Evolutionary conservation across 2,113 vertebrate species (phyloP).

Genomic region (Corapipo altera): DNA sequence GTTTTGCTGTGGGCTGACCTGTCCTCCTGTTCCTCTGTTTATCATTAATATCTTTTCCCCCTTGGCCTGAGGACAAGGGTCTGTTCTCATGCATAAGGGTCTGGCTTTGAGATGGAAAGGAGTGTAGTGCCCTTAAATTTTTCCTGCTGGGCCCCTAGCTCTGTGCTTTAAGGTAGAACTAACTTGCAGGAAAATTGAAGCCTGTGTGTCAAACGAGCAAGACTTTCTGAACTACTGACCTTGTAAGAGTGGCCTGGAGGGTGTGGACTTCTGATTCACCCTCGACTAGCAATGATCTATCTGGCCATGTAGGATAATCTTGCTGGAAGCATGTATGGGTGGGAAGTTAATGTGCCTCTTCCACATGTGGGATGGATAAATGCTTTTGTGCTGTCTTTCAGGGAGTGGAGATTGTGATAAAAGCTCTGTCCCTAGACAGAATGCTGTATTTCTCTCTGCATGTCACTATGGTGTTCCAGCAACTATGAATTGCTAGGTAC

Average conservation of each 20-base stretch:
- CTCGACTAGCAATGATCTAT: neutral
- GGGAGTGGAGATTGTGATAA: neutral
- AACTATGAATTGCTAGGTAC: neutral
- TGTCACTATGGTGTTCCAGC: neutral
- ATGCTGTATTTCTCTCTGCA: neutral
- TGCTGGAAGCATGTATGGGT: neutral
- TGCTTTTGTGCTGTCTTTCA: neutral
- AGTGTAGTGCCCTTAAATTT: neutral
- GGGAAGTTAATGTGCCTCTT: neutral
- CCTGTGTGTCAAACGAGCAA: neutral
- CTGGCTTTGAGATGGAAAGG: neutral
- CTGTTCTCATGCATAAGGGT: neutral
- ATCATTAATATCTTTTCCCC: neutral
- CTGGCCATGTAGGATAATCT: neutral
- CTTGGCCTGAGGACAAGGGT: neutral
- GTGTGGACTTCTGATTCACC: neutral
- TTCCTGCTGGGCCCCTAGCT: neutral
- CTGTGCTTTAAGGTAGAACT: neutral
- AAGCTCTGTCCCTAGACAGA: neutral
- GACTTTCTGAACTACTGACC: neutral
- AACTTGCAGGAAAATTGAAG: neutral
- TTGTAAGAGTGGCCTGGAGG: neutral
- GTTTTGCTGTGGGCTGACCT: neutral
- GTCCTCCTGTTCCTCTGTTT: neutral
- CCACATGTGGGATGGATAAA: neutral